Percentiles rank a stretch among this genome's conserved stretches.
These are phyloP conservation scores for Umimayanthus kanabou DNA, from an alignment of 92 coral and sea anemone species.

Conservation along the genomic window DNA sequence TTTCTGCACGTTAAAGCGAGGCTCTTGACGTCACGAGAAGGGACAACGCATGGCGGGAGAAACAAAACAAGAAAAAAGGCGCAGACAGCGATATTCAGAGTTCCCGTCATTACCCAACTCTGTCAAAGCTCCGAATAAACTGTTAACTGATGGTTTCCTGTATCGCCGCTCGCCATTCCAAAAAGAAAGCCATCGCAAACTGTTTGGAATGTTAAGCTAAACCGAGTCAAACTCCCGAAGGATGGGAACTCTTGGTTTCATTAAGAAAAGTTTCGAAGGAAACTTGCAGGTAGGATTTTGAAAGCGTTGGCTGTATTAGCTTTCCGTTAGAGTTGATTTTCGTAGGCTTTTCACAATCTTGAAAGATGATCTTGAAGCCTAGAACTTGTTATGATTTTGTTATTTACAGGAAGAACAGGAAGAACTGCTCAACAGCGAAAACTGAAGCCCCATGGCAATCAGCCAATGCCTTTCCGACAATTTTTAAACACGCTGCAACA, in stretches of 20 bases:
- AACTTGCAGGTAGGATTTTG: too few relatives aligned
- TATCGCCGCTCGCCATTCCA: constrained; percentile 1
- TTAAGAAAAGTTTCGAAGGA: neutral
- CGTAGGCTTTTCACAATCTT: constrained; percentile 20
- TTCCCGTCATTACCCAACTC: too few relatives aligned
- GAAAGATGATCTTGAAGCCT: constrained; percentile 19
- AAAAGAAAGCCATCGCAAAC: neutral
- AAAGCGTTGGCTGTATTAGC: neutral
- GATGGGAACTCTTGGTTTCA: neutral
- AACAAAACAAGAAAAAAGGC: neutral
- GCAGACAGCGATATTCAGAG: neutral
- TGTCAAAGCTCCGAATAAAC: constrained; percentile 4
- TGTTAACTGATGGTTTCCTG: constrained; percentile 15
- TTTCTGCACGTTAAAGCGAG: constrained; percentile 30
- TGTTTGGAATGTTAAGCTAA: constrained; percentile 13
- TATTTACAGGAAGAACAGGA: constrained; percentile 25
- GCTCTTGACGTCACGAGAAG: constrained; percentile 16
- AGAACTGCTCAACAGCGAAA: neutral
- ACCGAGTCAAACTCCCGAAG: neutral
- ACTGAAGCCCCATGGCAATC: constrained; percentile 24
- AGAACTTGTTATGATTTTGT: constrained; percentile 2
- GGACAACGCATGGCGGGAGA: constrained; percentile 14
- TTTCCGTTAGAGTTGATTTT: constrained; percentile 9
- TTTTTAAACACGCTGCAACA: constrained; percentile 11
- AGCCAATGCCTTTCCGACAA: constrained; percentile 6